Evolutionary conservation across 2,888 invertebrate genomes (phyloP).

Genomic region (Xestobium rufovillosum): DNA sequence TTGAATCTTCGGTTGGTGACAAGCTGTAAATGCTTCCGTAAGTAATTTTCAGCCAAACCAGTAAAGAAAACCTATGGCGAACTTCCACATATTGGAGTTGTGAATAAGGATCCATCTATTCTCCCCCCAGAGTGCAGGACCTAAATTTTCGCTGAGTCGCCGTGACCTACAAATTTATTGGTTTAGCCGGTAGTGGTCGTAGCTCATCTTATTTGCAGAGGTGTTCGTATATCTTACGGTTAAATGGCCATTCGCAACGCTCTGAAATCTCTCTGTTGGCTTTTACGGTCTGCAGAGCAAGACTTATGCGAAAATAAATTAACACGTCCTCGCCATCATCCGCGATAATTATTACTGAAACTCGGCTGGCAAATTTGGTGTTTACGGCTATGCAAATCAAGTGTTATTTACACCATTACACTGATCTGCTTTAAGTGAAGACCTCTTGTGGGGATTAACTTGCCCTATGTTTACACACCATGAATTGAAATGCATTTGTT

Average conservation of each 20-base stretch:
- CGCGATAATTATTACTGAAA: slow-evolving; percentile 4
- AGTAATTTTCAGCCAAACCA: too few relatives aligned
- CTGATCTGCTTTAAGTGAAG: too few relatives aligned
- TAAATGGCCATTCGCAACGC: slow-evolving; percentile 1
- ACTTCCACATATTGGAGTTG: too few relatives aligned
- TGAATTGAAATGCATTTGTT: too few relatives aligned
- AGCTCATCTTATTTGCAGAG: slow-evolving; percentile 1
- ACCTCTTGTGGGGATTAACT: too few relatives aligned
- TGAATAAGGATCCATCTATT: too few relatives aligned
- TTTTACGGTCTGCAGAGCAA: background rate
- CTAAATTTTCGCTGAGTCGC: background rate
- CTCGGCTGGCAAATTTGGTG: background rate
- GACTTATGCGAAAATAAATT: slow-evolving; percentile 7
- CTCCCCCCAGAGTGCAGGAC: too few relatives aligned
- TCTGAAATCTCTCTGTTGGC: slow-evolving; percentile 3
- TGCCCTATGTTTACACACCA: too few relatives aligned
- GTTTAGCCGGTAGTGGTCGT: slow-evolving; percentile 3
- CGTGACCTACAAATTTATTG: background rate
- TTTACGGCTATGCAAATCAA: background rate
- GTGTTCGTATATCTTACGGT: slow-evolving; percentile 3
- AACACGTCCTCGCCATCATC: slow-evolving; percentile 7
- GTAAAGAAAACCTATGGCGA: too few relatives aligned
- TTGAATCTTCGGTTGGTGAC: too few relatives aligned
- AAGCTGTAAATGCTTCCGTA: too few relatives aligned
- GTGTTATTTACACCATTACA: too few relatives aligned